phyloP scores from a whole-genome alignment of 2,888 invertebrate species.

The Melanostoma mellinum region DNA sequence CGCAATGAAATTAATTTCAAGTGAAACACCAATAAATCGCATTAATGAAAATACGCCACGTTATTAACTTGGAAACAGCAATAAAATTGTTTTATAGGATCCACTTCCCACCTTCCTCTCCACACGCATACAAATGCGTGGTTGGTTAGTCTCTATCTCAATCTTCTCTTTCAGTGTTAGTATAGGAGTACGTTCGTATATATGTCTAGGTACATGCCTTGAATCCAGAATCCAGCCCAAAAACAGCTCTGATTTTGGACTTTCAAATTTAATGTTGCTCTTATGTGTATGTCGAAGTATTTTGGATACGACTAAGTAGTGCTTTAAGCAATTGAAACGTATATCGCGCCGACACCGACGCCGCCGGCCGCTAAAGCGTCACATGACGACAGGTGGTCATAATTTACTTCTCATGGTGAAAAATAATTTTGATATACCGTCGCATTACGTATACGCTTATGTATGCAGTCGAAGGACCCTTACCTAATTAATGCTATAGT shows the following conservation, averaged over 20 bases:
- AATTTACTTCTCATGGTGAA: no score
- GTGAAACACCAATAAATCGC: conserved; percentile 68
- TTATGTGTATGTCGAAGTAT: not conserved
- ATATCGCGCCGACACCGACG: no score
- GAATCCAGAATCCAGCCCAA: not conserved
- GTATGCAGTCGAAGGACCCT: no score
- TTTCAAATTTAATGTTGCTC: not conserved
- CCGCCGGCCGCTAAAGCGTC: no score
- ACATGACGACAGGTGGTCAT: no score
- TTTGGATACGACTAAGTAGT: not conserved
- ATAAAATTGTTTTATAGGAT: conserved; percentile 62
- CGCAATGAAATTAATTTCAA: conserved; percentile 66
- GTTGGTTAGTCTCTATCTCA: not conserved
- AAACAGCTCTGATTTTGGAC: not conserved
- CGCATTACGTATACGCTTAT: no score
- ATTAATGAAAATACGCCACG: conserved; percentile 63
- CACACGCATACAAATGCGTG: not conserved
- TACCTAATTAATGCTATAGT: no score
- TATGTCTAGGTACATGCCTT: not conserved
- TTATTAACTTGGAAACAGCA: conserved; percentile 64
- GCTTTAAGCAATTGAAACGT: no score
- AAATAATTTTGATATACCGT: no score
- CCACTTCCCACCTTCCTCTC: conserved; percentile 10
- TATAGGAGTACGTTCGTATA: not conserved
- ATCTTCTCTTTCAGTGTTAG: not conserved